Evolutionary conservation across 2,113 vertebrate genomes (phyloP), one percentile per base, ranked within the genome.

Genomic region (Atractosteus spatula): DNA sequence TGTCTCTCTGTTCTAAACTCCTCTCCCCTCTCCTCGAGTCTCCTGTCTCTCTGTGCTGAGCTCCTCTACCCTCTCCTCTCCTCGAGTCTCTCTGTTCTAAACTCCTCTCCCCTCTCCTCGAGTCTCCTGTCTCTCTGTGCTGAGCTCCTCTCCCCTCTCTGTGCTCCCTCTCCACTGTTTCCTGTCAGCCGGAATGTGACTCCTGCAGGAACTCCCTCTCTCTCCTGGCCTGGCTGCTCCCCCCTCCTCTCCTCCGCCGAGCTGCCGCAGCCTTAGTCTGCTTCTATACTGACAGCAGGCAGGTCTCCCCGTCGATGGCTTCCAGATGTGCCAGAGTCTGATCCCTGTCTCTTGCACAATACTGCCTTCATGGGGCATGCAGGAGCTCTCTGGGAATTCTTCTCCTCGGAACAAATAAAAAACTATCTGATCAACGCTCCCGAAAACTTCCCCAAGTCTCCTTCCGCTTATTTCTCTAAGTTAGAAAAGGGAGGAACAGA

Each of bases 271-370:
- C 94, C 0, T 92, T 90, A 3, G 91, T 87, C 81, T 96, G 95
- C 81, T 96, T 96, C 87, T 95, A 94, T 61, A 94, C 95, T 74
- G 96, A 82, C 81, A 96, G 95, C 55, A 96, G 89, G 1, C 94
- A 92, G 59, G 90, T 88, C 5, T 91, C 86, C 75, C 17, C 17
- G 17, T 1, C 17, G 17, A 29, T 29, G 17, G 17, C 17, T 29
- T 29, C 17, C 17, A 29, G 17, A 29, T 29, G 17, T 29, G 17
- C 17, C 17, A 1, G 17, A 29, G 17, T 29, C 17, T 29, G 17
- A 29, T 29, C 17, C 17, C 17, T 29, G 17, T 29, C 17, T 29
- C 17, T 29, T 29, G 17, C 17, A 29, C 17, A 29, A 29, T 29
- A 29, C 17, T 29, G 17, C 17, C 17, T 29, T 29, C 17, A 29